A percentile compares a stretch with the other conserved stretches of the same genome.
Conservation (phyloP, 2,113 vertebrate genomes). For the Pelusios castaneus region DNA sequence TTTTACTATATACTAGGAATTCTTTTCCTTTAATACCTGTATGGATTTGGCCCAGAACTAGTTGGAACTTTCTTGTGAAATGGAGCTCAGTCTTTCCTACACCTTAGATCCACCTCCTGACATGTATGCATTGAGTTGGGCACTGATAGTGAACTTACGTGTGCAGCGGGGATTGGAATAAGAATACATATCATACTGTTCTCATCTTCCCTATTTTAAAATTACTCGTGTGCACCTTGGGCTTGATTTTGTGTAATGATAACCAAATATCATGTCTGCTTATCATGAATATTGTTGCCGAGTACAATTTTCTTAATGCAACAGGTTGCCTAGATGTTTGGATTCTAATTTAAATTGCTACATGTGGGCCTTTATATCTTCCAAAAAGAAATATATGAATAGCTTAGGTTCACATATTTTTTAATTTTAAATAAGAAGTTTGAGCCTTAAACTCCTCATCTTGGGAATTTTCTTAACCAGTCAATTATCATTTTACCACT, state of each 20-base stretch:
- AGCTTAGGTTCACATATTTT: not conserved
- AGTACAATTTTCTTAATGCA: not conserved
- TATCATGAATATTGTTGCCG: not conserved
- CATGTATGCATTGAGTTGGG: not conserved
- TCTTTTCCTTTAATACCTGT: not conserved
- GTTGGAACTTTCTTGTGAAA: not conserved
- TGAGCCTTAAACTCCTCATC: not conserved
- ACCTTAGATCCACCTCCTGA: not conserved
- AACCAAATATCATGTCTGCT: not conserved
- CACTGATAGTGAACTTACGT: not conserved
- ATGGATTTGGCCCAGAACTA: not conserved
- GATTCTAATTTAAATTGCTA: not conserved
- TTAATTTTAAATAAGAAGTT: not conserved
- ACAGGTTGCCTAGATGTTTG: not conserved
- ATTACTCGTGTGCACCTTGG: not conserved
- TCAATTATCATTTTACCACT: not conserved
- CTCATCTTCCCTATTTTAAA: not conserved
- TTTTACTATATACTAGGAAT: not conserved
- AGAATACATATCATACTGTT: not conserved
- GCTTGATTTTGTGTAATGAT: not conserved
- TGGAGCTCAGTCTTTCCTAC: not conserved
- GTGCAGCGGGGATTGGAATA: not conserved
- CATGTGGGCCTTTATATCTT: not conserved
- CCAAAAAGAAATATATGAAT: not conserved
- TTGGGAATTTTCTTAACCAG: not conserved